Conservation (phyloP, 2,797 vertebrate species). For the Anisognathus igniventris region DNA sequence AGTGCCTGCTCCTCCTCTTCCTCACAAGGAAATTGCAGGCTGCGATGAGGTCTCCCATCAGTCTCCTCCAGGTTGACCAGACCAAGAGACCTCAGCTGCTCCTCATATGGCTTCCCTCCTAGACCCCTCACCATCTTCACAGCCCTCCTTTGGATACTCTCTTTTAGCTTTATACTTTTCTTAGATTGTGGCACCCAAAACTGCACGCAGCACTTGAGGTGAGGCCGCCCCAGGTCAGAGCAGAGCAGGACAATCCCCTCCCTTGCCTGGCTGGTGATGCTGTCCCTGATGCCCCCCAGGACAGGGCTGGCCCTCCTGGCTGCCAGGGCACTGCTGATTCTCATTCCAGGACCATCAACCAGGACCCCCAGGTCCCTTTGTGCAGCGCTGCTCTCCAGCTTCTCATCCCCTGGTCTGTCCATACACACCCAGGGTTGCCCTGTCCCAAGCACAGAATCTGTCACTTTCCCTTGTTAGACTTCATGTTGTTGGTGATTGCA, state of each 20-base stretch:
- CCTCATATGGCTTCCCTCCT: accelerated
- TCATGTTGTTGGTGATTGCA: not conserved
- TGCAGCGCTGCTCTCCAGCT: accelerated
- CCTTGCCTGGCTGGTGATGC: accelerated
- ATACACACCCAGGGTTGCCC: accelerated
- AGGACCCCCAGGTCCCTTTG: not conserved
- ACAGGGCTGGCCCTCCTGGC: accelerated
- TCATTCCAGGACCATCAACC: accelerated
- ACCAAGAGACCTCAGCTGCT: not conserved
- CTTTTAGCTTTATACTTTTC: not conserved
- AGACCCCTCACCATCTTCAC: not conserved
- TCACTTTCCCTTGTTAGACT: not conserved
- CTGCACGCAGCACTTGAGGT: accelerated
- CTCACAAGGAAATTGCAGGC: accelerated
- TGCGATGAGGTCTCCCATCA: not conserved
- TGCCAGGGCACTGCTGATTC: not conserved
- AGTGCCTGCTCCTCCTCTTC: not conserved
- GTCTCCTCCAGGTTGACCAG: not conserved
- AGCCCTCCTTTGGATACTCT: not conserved
- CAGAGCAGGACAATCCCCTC: accelerated
- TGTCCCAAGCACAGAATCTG: not conserved
- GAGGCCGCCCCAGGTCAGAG: accelerated
- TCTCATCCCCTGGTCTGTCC: accelerated
- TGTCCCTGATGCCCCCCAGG: not conserved
- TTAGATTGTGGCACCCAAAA: not conserved